phyloP scores from a whole-genome alignment of 2,113 vertebrate genomes.

The Tragelaphus imberbis region DNA sequence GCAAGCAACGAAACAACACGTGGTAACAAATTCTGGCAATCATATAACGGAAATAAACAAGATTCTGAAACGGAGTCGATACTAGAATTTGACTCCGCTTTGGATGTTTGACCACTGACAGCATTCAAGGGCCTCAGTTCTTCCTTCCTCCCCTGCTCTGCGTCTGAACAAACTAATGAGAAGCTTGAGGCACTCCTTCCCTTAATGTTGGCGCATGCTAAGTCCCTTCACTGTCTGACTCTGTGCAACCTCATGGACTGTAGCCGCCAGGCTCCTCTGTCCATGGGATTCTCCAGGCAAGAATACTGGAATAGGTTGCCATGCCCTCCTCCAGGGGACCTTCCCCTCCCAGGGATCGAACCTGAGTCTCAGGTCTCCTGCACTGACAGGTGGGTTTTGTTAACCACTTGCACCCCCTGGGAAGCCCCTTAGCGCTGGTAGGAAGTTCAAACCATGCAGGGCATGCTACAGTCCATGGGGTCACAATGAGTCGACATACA shows the following conservation, averaged over 20 bases:
- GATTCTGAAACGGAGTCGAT: too few relatives aligned
- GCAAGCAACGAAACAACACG: accelerated
- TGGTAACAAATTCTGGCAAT: background rate
- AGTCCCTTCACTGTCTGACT: background rate
- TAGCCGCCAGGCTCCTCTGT: background rate
- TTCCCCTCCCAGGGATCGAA: background rate
- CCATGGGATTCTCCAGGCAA: background rate
- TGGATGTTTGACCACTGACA: too few relatives aligned
- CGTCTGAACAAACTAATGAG: background rate
- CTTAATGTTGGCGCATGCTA: accelerated
- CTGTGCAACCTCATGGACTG: background rate
- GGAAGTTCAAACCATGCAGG: background rate
- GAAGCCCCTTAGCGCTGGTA: background rate
- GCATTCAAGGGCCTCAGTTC: background rate
- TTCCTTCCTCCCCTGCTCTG: background rate
- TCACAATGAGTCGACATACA: accelerated
- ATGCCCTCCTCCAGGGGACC: background rate
- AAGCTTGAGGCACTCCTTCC: background rate
- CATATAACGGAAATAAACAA: background rate
- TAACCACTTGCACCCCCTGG: background rate
- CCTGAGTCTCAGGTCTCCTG: background rate
- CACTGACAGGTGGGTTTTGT: background rate
- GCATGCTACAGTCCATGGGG: background rate
- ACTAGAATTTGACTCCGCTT: background rate
- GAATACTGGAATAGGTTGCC: background rate